Conservation (phyloP, 2,888 invertebrate species). For the Diloba caeruleocephala region DNA sequence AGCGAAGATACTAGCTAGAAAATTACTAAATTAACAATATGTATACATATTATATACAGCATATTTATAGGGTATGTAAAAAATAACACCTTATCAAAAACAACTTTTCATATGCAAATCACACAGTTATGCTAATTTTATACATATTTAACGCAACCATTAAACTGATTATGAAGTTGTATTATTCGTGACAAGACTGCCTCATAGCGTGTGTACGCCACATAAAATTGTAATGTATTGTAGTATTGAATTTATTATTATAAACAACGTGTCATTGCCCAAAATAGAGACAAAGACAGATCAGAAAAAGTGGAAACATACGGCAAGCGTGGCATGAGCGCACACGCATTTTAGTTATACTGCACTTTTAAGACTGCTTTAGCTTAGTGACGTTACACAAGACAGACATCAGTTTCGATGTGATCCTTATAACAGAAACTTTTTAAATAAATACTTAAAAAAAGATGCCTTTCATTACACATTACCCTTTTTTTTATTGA, state of each 20-base stretch:
- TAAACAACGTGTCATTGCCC: constrained; percentile 38
- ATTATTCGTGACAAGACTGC: constrained; percentile 46
- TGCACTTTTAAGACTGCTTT: constrained; percentile 19
- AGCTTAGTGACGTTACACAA: not conserved
- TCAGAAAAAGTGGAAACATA: constrained; percentile 39
- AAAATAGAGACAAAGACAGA: constrained; percentile 22
- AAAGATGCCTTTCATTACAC: no score
- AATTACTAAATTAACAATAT: no score
- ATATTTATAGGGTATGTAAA: not conserved
- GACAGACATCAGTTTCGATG: no score
- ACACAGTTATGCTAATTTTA: constrained; percentile 47
- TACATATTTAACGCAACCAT: constrained; percentile 53
- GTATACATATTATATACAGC: no score
- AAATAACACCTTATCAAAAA: constrained; percentile 32
- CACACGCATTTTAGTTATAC: constrained; percentile 17
- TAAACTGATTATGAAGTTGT: constrained; percentile 56
- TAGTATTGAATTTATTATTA: constrained; percentile 51
- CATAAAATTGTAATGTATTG: constrained; percentile 50
- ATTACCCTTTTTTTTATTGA: no score
- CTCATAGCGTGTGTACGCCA: constrained; percentile 40
- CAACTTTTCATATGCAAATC: constrained; percentile 48
- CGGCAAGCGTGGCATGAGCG: constrained; percentile 7
- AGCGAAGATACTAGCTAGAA: no score
- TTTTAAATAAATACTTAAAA: no score
- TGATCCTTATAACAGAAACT: no score